Evolutionary conservation across 1,140 invertebrate genomes (phyloP), one percentile per base, ranked within the genome.

Genomic region (Heliconius himera): DNA sequence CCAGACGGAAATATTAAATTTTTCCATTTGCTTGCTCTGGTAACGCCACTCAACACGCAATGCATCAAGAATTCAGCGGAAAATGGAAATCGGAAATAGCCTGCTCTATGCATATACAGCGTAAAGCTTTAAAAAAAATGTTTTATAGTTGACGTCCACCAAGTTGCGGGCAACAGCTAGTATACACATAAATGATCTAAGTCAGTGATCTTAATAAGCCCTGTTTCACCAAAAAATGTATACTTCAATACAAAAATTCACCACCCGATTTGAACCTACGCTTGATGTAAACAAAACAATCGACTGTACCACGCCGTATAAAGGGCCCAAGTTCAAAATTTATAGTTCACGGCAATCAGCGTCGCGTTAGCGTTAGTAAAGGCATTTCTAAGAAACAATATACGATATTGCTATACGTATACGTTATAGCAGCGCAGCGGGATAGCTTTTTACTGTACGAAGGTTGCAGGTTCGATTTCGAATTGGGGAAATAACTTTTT

Each of bases 331-430:
- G 74, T 76, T 76, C 74, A 73, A 74, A 22, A 72, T 84, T 86
- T 86, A 86, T 84, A 76, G 83, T 84, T 86, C 85, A 86, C 85
- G 85, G 74, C 79, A 86, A 86, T 86, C 83, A 86, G 76, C 70
- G 36, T 29, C 71, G 73, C 74, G 76, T 77, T 77, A 79, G 26
- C 60, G 22, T 66, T 66, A 66, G 60, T 66, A 29, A 66, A 26
- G 13, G 22, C 60, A 26, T 66, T 80, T 80, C 78, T 73, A 18
- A 75, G 81, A 79, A 79, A 70, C 46, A 26, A 26, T 73, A 79
- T 72, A 72, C 49, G 49, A 51, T 20, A 51, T 51, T 2, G 49
- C 49, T 46, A 33, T 51, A 26, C 36, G 20, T 29, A 66, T 11
- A n/a, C 22, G 22, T 9, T 22, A 22, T 26, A 6, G 26, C 8